A percentile compares a stretch with the other conserved stretches of the same genome.
Conservation (phyloP, 2,113 vertebrate genomes). For the Upupa epops region DNA sequence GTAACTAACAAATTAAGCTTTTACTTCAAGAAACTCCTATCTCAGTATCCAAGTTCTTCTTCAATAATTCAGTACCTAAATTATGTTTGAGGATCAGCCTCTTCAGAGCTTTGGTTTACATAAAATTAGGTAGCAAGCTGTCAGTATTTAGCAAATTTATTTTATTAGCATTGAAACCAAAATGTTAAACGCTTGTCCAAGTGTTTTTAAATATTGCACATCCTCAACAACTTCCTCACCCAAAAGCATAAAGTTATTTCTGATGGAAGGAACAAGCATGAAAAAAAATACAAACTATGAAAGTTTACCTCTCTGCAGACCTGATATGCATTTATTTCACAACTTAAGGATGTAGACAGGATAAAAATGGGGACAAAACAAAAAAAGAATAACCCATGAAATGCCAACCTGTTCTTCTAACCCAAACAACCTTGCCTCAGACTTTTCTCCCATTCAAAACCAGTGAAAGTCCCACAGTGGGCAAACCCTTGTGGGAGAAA, state of each 20-base stretch:
- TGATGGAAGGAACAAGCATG: neutral
- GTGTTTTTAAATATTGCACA: neutral
- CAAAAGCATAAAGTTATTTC: neutral
- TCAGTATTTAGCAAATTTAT: neutral
- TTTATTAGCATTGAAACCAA: neutral
- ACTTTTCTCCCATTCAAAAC: neutral
- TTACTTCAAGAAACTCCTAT: neutral
- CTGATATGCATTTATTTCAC: neutral
- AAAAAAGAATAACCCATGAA: neutral
- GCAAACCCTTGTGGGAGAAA: neutral
- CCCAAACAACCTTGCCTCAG: neutral
- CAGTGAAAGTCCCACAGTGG: neutral
- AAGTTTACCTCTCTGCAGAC: neutral
- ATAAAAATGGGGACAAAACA: neutral
- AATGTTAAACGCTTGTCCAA: neutral
- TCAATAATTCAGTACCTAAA: neutral
- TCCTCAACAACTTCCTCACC: neutral
- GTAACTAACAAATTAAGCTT: neutral
- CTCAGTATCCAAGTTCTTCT: neutral
- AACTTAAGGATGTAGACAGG: neutral
- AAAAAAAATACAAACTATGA: accelerated
- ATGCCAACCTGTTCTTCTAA: neutral
- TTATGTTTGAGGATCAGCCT: neutral
- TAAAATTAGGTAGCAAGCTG: neutral
- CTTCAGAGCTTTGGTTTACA: neutral